Evolutionary conservation across 2,797 vertebrate species (phyloP), one percentile per base, ranked within the genome.

Genomic region (Mus spretus): DNA sequence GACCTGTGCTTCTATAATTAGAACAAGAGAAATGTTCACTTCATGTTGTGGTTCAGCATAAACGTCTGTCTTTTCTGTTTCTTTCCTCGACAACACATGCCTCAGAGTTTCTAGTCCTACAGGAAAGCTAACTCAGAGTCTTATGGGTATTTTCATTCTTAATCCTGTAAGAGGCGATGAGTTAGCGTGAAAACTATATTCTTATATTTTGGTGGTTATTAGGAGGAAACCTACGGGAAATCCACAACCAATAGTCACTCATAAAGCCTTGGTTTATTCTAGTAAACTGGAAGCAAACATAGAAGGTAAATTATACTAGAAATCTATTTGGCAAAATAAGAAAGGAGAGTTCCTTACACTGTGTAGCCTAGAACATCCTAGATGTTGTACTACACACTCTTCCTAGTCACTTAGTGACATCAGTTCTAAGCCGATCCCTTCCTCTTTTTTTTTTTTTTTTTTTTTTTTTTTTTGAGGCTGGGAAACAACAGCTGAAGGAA

Each of bases 271-370:
- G 13, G 19, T 63, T 90, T 79, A 34, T 78, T 90, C 6, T 90
- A 89, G 92, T 14, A 79, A 95, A 94, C 79, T 91, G 81, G 81
- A 89, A 57, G 22, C 50, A 74, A 89, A 55, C 31, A 40, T 34
- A 61, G 20, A 83, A 20, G 15, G 15, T 6, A 70, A 84, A 85
- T 63, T 65, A 63, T 26, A 31, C 70, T 15, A 19, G 20, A 86
- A 91, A 67, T 3, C 37, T 31, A 75, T 82, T 70, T 65, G 72
- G 7, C 53, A 57, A 40, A 70, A 50, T n/a, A 84, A 1, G 19
- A n/a, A 31, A 1, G 19, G 2, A 59, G 26, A 50, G 6, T 50
- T 55, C 34, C 24, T 82, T 79, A 55, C 1, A 79, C 6, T 74
- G 24, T n/a, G 19, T 13, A 24, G 17, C 6, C 6, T 79, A 19